Evolutionary conservation across 2,113 vertebrate genomes (phyloP).

Genomic region (Chauna torquata): DNA sequence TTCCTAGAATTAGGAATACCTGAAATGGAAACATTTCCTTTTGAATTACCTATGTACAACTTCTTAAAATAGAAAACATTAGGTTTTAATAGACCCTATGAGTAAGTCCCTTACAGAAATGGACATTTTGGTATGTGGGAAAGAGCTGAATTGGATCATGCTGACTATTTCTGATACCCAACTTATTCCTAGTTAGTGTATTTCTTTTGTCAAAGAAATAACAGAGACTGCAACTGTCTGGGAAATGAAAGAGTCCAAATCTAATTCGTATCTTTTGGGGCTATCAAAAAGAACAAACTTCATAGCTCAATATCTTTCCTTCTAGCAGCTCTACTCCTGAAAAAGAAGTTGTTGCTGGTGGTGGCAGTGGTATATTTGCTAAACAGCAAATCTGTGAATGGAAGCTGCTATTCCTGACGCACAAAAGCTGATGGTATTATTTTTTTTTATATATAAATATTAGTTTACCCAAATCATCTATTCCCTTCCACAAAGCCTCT

Average conservation of each 20-base stretch:
- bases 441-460: background rate
- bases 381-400: background rate
- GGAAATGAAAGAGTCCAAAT: background rate
- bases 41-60: background rate
- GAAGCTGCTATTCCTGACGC: background rate
- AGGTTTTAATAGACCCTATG: background rate
- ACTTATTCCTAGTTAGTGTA: background rate
- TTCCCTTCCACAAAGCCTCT: background rate
- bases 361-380: background rate
- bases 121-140: background rate
- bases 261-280: background rate
- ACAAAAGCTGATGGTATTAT: background rate
- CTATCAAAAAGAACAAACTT: background rate
- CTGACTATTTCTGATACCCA: background rate
- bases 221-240: background rate
- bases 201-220: background rate
- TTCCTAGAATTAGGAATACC: background rate
- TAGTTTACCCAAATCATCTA: background rate
- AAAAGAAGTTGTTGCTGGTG: background rate
- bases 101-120: background rate
- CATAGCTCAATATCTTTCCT: background rate
- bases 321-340: background rate
- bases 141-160: background rate
- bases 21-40: background rate
- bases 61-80: background rate